These are phyloP conservation scores for Rhorus exstirpatorius DNA, from an alignment of 2,888 invertebrate genomes.

Conservation along the genomic window DNA sequence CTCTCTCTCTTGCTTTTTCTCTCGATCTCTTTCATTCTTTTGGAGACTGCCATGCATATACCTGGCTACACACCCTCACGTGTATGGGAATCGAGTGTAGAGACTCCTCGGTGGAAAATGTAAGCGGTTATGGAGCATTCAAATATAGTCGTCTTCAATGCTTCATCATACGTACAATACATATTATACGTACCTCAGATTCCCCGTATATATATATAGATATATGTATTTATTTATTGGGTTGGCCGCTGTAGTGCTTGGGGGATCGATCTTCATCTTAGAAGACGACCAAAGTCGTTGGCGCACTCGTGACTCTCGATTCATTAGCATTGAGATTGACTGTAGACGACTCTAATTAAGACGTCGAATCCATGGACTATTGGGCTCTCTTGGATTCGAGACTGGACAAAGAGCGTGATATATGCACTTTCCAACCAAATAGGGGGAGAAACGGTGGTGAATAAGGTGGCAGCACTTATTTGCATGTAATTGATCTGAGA, in stretches of 20 bases:
- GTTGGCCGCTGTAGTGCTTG: not conserved
- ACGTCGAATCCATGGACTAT: conserved; percentile 83
- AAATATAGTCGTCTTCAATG: conserved; percentile 21
- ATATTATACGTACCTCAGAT: not conserved
- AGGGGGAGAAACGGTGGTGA: conserved; percentile 56
- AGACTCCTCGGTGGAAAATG: conserved; percentile 28
- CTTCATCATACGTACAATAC: conserved; percentile 29
- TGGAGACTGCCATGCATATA: conserved; percentile 41
- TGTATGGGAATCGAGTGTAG: conserved; percentile 56
- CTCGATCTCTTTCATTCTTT: conserved; percentile 64
- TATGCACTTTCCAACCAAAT: conserved; percentile 48
- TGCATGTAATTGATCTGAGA: conserved; percentile 82
- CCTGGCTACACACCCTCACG: conserved; percentile 40
- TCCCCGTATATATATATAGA: conserved; percentile 1
- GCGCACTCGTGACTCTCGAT: conserved; percentile 74
- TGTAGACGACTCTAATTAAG: conserved; percentile 85
- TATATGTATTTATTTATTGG: conserved; percentile 1
- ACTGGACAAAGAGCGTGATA: conserved; percentile 60
- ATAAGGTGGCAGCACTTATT: conserved; percentile 78
- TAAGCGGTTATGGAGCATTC: conserved; percentile 40
- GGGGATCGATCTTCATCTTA: conserved; percentile 31
- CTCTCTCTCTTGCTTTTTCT: conserved; percentile 55
- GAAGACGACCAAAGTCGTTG: conserved; percentile 33
- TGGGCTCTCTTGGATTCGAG: conserved; percentile 67
- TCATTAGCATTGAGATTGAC: conserved; percentile 86